These are phyloP conservation scores for Urophycis tenuis DNA, from an alignment of 2,797 vertebrate species.

Conservation along the genomic window DNA sequence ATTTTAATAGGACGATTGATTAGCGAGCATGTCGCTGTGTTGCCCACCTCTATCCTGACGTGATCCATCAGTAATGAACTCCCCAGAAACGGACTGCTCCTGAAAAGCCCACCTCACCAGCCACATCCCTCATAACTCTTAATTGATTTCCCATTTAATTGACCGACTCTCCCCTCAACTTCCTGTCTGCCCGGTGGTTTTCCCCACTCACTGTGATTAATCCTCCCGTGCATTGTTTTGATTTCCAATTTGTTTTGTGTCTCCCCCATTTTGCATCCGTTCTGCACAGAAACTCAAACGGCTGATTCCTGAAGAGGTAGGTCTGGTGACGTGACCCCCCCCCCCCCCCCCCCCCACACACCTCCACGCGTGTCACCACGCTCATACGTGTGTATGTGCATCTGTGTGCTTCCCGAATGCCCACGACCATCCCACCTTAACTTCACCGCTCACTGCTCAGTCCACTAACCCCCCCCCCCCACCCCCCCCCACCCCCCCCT, in stretches of 20 bases:
- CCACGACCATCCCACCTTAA: constrained; percentile 5
- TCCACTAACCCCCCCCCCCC: constrained; percentile 16
- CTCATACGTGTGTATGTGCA: constrained; percentile 8
- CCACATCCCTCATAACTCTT: neutral
- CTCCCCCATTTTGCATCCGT: constrained; percentile 12
- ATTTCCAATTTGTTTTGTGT: constrained; percentile 15
- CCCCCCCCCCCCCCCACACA: neutral
- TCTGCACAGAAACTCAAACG: constrained; percentile 65
- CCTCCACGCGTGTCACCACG: constrained; percentile 18
- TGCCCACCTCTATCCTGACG: constrained; percentile 16
- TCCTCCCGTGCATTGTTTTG: neutral
- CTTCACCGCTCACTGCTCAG: constrained; percentile 17
- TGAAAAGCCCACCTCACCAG: neutral
- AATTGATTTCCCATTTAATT: neutral
- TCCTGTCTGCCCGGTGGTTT: constrained; percentile 43
- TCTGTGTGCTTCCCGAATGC: constrained; percentile 24
- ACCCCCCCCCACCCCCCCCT: no score
- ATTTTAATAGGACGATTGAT: constrained; percentile 7
- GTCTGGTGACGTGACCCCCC: constrained; percentile 34
- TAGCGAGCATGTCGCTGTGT: constrained; percentile 8
- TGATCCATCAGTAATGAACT: constrained; percentile 26
- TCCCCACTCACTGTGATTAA: constrained; percentile 20
- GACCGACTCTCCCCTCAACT: constrained; percentile 4
- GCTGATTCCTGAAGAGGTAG: constrained; percentile 71
- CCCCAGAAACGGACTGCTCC: constrained; percentile 17